phyloP scores from a whole-genome alignment of 2,113 vertebrate genomes.

The Pipra filicauda region DNA sequence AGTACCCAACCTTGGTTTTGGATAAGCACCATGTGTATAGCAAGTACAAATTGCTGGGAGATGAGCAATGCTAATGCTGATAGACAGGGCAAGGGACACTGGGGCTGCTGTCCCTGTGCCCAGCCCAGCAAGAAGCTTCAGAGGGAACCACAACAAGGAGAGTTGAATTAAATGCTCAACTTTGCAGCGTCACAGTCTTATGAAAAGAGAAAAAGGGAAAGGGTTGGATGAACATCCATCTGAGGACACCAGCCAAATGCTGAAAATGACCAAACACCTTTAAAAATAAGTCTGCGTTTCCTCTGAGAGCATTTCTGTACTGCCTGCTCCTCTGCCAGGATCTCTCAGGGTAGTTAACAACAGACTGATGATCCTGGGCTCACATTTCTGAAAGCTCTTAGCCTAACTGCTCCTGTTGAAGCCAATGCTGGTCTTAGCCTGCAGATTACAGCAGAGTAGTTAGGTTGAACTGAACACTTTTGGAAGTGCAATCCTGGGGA shows the following conservation, averaged over 20 bases:
- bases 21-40: neutral
- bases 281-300: neutral
- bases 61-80: neutral
- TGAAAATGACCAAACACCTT: neutral
- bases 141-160: neutral
- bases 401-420: neutral
- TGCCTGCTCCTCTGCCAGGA: fast-evolving
- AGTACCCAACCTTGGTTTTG: neutral
- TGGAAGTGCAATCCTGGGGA: neutral
- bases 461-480: neutral
- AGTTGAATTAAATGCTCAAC: neutral
- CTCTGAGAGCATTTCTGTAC: neutral
- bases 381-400: neutral
- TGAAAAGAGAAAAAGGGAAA: neutral
- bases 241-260: neutral
- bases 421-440: neutral
- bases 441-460: neutral
- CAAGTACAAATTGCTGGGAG: neutral
- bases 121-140: neutral
- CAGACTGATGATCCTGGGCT: neutral
- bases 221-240: neutral
- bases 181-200: neutral
- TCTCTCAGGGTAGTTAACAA: neutral
- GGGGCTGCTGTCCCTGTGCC: fast-evolving
- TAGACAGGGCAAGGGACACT: neutral